phyloP scores from a whole-genome alignment of 1,140 invertebrate genomes.

The Charaxes varanes region DNA sequence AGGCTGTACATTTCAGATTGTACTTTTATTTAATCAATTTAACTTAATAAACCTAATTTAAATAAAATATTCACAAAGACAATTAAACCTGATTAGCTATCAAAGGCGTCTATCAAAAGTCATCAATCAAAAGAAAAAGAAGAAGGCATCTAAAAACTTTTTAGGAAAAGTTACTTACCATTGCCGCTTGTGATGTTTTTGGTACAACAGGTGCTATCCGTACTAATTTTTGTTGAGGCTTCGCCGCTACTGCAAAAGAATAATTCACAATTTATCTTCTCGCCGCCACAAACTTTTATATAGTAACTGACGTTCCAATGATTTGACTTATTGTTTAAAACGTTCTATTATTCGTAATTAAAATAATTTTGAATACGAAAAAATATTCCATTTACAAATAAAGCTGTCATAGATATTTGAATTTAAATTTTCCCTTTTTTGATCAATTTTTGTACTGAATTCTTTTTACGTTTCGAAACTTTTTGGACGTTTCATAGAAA shows the following conservation, averaged over 20 bases:
- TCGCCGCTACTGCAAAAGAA: conserved; percentile 29
- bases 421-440: too few relatives aligned
- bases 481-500: too few relatives aligned
- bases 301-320: conserved; percentile 8
- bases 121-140: too few relatives aligned
- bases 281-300: neutral
- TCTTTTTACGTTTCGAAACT: conserved; percentile 6
- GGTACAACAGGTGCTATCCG: conserved; percentile 41
- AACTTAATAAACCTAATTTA: too few relatives aligned
- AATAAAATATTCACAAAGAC: too few relatives aligned
- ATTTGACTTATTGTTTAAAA: conserved; percentile 14
- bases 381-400: conserved; percentile 24
- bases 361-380: conserved; percentile 35
- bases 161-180: conserved; percentile 29
- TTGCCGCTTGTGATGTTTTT: conserved; percentile 21
- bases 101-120: too few relatives aligned
- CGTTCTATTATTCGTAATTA: conserved; percentile 26
- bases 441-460: too few relatives aligned
- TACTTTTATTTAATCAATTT: too few relatives aligned
- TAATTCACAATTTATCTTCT: neutral
- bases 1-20: too few relatives aligned
- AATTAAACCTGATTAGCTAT: too few relatives aligned
- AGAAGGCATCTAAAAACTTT: too few relatives aligned
- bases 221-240: conserved; percentile 51
- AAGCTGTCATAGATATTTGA: too few relatives aligned